phyloP scores from a whole-genome alignment of 2,797 vertebrate genomes.

The Fratercula arctica region DNA sequence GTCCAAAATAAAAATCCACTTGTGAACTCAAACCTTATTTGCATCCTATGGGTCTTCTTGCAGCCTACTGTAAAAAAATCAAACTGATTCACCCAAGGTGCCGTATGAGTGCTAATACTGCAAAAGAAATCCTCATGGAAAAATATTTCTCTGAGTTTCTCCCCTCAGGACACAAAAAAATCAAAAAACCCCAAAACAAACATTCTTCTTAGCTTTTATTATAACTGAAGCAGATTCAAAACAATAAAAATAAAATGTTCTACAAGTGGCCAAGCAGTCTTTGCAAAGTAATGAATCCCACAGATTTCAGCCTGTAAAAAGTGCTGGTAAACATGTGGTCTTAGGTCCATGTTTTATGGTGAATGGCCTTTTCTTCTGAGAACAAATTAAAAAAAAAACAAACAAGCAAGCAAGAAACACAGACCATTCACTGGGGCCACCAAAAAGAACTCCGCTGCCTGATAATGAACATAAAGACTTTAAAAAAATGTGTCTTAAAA shows the following conservation, averaged over 20 bases:
- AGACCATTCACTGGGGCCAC: constrained; percentile 49
- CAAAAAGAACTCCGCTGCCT: constrained; percentile 63
- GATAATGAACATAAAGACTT: constrained; percentile 38
- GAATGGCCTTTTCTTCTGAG: constrained; percentile 72
- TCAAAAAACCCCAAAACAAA: too few relatives aligned
- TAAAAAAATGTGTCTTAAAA: neutral
- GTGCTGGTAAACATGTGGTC: neutral
- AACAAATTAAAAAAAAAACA: constrained; percentile 64
- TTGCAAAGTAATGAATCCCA: neutral
- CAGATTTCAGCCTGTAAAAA: neutral
- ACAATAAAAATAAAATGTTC: neutral
- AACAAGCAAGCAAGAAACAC: constrained; percentile 11
- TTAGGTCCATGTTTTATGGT: constrained; percentile 59
- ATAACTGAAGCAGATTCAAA: neutral
- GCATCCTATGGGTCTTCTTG: neutral
- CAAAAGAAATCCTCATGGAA: neutral
- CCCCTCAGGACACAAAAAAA: neutral
- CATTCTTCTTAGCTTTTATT: neutral
- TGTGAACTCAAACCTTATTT: neutral
- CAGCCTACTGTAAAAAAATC: neutral
- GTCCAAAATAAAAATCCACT: neutral
- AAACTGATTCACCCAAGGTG: neutral
- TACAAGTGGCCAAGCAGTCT: neutral
- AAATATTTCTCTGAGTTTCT: neutral
- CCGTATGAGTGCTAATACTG: neutral